phyloP scores from a whole-genome alignment of 1,140 invertebrate genomes.

The Elymnias hypermnestra region DNA sequence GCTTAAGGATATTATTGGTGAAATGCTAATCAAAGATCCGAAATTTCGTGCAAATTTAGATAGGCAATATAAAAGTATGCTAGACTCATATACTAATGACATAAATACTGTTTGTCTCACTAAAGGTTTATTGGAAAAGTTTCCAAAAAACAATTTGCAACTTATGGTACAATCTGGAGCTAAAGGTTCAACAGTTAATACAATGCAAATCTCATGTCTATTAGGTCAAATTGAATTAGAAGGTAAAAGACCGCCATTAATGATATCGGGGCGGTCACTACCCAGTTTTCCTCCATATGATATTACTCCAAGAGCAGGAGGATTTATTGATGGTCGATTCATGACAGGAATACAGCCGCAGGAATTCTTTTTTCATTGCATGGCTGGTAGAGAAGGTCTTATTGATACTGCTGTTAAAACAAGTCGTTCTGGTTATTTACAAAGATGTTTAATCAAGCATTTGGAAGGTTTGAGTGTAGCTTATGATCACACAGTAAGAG shows the following conservation, averaged over 20 bases:
- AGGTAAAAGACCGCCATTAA: slow-evolving; percentile 96
- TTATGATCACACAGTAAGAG: slow-evolving; percentile 96
- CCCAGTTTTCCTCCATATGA: slow-evolving; percentile 97
- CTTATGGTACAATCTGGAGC: slow-evolving; percentile 99
- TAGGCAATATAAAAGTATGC: slow-evolving; percentile 87
- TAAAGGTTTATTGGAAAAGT: slow-evolving; percentile 87
- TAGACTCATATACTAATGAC: slow-evolving; percentile 91
- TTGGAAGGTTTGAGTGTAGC: slow-evolving; percentile 94
- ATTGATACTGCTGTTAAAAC: slow-evolving; percentile 94
- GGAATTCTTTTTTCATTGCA: slow-evolving; percentile 99
- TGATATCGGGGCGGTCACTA: slow-evolving; percentile 94
- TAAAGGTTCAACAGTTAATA: slow-evolving; percentile 97
- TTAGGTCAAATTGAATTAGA: slow-evolving; percentile 99
- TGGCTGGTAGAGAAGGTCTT: slow-evolving; percentile 97
- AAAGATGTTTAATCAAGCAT: slow-evolving; percentile 98
- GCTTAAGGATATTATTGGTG: slow-evolving; percentile 82
- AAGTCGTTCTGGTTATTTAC: slow-evolving; percentile 97
- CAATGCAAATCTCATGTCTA: slow-evolving; percentile 97
- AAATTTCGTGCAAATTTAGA: slow-evolving; percentile 88
- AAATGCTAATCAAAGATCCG: slow-evolving; percentile 83
- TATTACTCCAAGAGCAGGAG: slow-evolving; percentile 93
- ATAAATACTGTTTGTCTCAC: slow-evolving; percentile 92
- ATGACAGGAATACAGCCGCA: slow-evolving; percentile 98
- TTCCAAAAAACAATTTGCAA: slow-evolving; percentile 97
- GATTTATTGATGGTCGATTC: slow-evolving; percentile 96